phyloP scores from a whole-genome alignment of 2,797 vertebrate genomes.

The Basileuterus tristriatus region DNA sequence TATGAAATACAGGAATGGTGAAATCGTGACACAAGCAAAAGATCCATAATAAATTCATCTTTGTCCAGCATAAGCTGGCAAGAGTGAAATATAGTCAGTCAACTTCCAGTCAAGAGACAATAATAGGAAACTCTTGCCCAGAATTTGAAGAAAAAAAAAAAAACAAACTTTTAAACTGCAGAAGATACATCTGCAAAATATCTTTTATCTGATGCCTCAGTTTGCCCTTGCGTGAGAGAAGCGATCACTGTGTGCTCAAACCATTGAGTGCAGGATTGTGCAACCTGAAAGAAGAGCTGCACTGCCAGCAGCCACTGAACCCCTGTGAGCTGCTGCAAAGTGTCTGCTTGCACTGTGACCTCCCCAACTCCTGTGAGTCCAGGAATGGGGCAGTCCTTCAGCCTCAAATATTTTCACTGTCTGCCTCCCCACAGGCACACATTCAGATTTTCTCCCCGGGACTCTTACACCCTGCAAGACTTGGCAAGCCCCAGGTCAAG shows the following conservation, averaged over 20 bases:
- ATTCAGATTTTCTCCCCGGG: background rate
- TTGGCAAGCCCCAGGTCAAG: background rate
- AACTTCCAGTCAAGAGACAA: background rate
- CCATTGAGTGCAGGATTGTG: background rate
- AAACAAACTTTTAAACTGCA: background rate
- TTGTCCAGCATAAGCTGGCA: background rate
- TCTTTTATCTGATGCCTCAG: background rate
- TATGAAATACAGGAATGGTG: background rate
- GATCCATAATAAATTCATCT: background rate
- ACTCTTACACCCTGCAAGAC: accelerated
- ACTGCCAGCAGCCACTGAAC: accelerated
- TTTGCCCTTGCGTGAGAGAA: background rate
- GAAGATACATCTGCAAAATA: background rate
- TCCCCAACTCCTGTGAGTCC: background rate
- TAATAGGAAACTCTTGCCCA: background rate
- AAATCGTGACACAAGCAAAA: background rate
- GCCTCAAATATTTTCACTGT: background rate
- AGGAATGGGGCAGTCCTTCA: background rate
- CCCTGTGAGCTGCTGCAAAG: background rate
- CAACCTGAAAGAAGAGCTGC: background rate
- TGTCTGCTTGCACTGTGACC: background rate
- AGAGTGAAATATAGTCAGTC: background rate
- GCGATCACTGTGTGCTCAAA: background rate
- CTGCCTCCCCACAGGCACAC: background rate
- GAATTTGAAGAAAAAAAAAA: background rate